Evolutionary conservation across 1,140 invertebrate genomes (phyloP), one percentile per base, ranked within the genome.

Genomic region (Aphelenchoides besseyi): DNA sequence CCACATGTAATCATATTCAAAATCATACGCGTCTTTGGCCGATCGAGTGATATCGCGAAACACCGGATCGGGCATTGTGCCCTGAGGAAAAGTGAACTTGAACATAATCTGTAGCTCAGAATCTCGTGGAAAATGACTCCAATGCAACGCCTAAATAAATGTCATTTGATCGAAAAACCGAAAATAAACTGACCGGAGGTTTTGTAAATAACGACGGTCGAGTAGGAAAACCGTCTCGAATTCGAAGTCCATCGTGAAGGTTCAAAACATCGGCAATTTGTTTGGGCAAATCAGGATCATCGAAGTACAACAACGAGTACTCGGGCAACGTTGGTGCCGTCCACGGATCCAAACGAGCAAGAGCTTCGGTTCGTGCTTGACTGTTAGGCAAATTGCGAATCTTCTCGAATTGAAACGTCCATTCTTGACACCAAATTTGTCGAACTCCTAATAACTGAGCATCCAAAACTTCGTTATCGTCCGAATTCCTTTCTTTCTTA

Each of bases 91-190:
- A 0, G 35, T 74, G 41, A 78, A 77, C 70, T 78, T 78, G 35
- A 78, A 80, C 16, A 72, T 53, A 23, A 80, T 48, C 69, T 78
- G 76, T 32, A 78, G 57, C 48, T 78, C 76, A 3, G 76, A 48
- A 29, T 78, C 76, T 32, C 76, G 67, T 2, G 76, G 76, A 48
- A 72, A 80, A 63, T 78, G 62, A 12, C 74, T 75, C 76, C 76
- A 78, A 35, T 78, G 76, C 16, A 78, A 69, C 1, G 75, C 75
- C 74, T 75, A 75, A 71, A 30, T 3, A 66, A 52, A 67, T n/a
- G 1, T 35, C 0, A 29, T 41, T 1, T 48, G 33, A 8, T 12
- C 29, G 29, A 73, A 59, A 68, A 29, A 0, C 29, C 30, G 16
- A 36, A 0, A 29, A 36, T 30, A 48, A 68, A 28, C 66, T 30